Percentiles rank a stretch among this genome's conserved stretches.
Evolutionary conservation across 92 coral and sea anemone genomes (phyloP).

Genomic region (Siderastrea radians): DNA sequence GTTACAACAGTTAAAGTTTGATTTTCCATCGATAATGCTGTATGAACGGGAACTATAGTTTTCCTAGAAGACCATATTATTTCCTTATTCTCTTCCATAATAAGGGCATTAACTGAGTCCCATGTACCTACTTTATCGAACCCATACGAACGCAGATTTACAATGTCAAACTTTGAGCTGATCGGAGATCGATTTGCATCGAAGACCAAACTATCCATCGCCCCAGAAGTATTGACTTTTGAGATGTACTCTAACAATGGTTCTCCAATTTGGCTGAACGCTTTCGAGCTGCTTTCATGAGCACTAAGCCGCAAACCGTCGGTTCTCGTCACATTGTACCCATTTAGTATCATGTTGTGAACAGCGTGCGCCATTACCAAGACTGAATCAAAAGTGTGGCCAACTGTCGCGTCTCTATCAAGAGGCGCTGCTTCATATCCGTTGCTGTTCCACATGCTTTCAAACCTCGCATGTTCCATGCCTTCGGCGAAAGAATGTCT

Average conservation of each 20-base stretch:
- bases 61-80: conserved; percentile 86
- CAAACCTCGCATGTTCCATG: conserved; percentile 48
- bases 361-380: conserved; percentile 77
- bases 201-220: conserved; percentile 65
- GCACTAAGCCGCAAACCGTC: conserved; percentile 59
- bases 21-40: conserved; percentile 68
- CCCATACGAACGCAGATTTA: conserved; percentile 85
- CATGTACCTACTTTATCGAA: conserved; percentile 85
- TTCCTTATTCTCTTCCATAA: conserved; percentile 79
- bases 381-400: conserved; percentile 89
- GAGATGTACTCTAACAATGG: conserved; percentile 60
- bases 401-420: conserved; percentile 76
- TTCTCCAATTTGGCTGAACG: conserved; percentile 68
- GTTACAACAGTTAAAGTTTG: conserved; percentile 80
- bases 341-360: conserved; percentile 74
- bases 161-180: conserved; percentile 75
- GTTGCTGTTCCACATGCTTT: conserved; percentile 65
- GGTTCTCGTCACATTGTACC: conserved; percentile 48
- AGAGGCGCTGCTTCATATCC: conserved; percentile 49
- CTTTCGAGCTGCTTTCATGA: conserved; percentile 21
- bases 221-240: conserved; percentile 78
- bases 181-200: conserved; percentile 67
- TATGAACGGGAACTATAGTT: conserved; percentile 68
- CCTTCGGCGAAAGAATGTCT: conserved; percentile 81
- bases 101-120: conserved; percentile 69